Conservation (phyloP, 1,140 invertebrate genomes). For the Heterodera carotae region DNA sequence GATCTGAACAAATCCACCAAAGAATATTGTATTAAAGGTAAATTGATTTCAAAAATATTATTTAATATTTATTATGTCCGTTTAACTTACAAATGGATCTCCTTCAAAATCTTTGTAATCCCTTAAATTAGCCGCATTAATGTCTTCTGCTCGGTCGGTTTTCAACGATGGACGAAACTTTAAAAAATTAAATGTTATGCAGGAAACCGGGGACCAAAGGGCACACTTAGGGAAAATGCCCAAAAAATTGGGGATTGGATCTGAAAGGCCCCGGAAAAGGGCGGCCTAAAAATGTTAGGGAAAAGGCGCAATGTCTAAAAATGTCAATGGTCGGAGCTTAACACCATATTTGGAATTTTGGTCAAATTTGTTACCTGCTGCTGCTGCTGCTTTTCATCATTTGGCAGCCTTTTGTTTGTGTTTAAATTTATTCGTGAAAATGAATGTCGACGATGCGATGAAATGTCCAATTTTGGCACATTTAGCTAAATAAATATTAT, state of each 20-base stretch:
- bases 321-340: background rate
- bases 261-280: too few relatives aligned
- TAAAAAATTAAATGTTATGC: too few relatives aligned
- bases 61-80: background rate
- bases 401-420: too few relatives aligned
- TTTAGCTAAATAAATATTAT: background rate
- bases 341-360: too few relatives aligned
- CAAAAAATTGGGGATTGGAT: too few relatives aligned
- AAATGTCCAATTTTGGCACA: background rate
- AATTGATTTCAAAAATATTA: background rate
- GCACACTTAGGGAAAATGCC: too few relatives aligned
- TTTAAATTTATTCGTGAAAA: background rate
- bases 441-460: background rate
- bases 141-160: background rate
- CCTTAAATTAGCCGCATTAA: background rate
- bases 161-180: background rate
- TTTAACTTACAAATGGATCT: background rate
- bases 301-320: too few relatives aligned
- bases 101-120: background rate
- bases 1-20: background rate
- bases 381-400: too few relatives aligned
- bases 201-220: too few relatives aligned
- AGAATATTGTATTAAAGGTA: background rate
- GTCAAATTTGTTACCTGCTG: too few relatives aligned
- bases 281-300: too few relatives aligned